Evolutionary conservation across 2,888 invertebrate species (phyloP), one percentile per base, ranked within the genome.

Genomic region (Acronicta psi): DNA sequence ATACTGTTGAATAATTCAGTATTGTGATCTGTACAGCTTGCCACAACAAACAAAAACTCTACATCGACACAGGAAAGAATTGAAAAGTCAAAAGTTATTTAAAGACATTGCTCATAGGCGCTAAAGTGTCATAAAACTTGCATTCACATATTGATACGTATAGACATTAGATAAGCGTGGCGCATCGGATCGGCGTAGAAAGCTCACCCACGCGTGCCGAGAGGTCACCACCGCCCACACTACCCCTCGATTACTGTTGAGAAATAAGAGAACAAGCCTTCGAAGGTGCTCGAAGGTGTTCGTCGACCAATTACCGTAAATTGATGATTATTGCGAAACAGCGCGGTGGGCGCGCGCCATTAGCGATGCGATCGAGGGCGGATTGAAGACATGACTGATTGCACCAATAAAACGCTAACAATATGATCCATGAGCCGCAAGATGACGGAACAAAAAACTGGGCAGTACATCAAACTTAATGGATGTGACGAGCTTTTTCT

Each of bases 211-310:
- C 92, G 88, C 90, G 83, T 81, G 88, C 73, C 86, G 81, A 90
- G 89, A 91, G 93, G 92, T 92, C 92, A 91, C 76, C 68, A 70
- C 65, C 86, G 79, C 91, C 91, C 87, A 91, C 91, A 79, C 87
- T 79, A 80, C 77, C 83, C 77, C 76, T 69, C 80, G 77, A 82
- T 80, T 77, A 80, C 76, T 78, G 78, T 88, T 87, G 84, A 79
- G 88, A 83, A 87, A 88, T 78, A 82, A 79, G 72, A 80, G 74
- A 64, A 68, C 68, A 49, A 70, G 68, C 68, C 70, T 70, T 62
- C 69, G 80, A 62, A 66, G 69, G 45, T 36, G 54, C 38, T 66
- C 63, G 65, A 75, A 85, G 85, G 85, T 85, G 85, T 82, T 82
- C 84, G 71, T 70, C 75, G 75, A 73, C 80, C 85, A 86, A 88